Evolutionary conservation across 2,113 vertebrate species (phyloP), one percentile per base, ranked within the genome.

Genomic region (Oryzias celebensis): DNA sequence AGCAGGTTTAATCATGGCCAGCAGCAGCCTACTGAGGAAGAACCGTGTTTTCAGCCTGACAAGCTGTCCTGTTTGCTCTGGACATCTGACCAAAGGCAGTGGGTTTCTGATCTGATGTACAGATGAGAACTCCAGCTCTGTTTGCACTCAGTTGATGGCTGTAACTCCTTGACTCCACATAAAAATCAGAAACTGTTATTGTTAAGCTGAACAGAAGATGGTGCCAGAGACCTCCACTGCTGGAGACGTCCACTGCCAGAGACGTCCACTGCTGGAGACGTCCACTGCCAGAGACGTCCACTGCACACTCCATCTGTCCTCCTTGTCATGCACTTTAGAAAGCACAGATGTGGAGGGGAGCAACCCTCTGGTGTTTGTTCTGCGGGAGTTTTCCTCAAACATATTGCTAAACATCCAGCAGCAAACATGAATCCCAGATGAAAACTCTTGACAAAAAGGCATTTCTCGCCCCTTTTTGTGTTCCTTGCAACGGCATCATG

Each of bases 61-160:
- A 4, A 12, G 36, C 3, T 24, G 46, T 69, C 52, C 52, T 64
- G 12, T 16, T 67, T 51, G 51, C 52, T 60, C 22, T 8, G 20
- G 63, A 31, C 60, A 66, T 49, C 60, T 26, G 63, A 44, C 54
- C 65, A 43, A 50, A 59, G 66, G 16, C 62, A 73, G 22, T 1
- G 57, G 79, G 65, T 50, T 82, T 84, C 68, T 86, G 88, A 86
- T 67, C 78, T 7, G 86, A 90, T 88, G 86, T 26, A 62, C 55
- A 81, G 89, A 91, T 90, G 91, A 86, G 64, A 83, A 62, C 62
- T 71, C 48, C 66, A 64, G 47, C 55, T 72, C 62, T 23, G n/a
- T 17, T 14, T 55, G 49, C 75, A 49, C 58, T 18, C 61, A 36
- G 36, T 2, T 36, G 36, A 12, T 36, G 8, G n/a, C n/a, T n/a